These are phyloP conservation scores for Drosophila mimetica DNA, from an alignment of 2,888 invertebrate genomes.

Conservation along the genomic window DNA sequence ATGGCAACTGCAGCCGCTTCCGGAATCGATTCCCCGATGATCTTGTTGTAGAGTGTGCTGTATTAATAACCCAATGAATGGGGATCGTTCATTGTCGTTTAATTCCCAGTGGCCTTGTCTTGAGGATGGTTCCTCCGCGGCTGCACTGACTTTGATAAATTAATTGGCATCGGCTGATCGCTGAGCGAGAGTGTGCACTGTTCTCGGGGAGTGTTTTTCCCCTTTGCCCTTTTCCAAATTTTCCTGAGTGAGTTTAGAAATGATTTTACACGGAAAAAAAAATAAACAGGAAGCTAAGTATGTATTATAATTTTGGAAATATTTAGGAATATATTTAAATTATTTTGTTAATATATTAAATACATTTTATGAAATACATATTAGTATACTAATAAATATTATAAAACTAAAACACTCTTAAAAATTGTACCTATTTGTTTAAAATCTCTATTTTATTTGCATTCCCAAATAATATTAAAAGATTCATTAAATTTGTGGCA, in stretches of 20 bases:
- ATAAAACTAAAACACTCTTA: no score
- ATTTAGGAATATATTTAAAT: no score
- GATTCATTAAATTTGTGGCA: no score
- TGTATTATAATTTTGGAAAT: no score
- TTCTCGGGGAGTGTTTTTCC: constrained; percentile 24
- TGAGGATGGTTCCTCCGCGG: constrained; percentile 12
- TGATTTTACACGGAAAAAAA: constrained; percentile 11
- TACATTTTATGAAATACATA: no score
- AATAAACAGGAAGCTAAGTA: neutral
- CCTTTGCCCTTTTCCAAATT: constrained; percentile 17
- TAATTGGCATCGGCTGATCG: constrained; percentile 69
- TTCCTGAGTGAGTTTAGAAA: neutral
- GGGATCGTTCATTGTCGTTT: constrained; percentile 69
- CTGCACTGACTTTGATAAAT: constrained; percentile 70
- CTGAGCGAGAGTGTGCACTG: constrained; percentile 21
- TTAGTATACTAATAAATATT: no score
- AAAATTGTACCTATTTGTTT: no score
- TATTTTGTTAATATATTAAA: no score
- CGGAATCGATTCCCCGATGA: constrained; percentile 49
- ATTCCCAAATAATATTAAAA: no score
- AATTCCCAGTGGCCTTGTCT: constrained; percentile 72
- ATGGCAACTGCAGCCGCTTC: constrained; percentile 69
- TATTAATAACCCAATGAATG: constrained; percentile 72
- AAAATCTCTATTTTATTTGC: no score
- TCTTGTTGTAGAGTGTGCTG: constrained; percentile 19